Conservation (phyloP, 2,888 invertebrate species). For the Synergus japonicus region DNA sequence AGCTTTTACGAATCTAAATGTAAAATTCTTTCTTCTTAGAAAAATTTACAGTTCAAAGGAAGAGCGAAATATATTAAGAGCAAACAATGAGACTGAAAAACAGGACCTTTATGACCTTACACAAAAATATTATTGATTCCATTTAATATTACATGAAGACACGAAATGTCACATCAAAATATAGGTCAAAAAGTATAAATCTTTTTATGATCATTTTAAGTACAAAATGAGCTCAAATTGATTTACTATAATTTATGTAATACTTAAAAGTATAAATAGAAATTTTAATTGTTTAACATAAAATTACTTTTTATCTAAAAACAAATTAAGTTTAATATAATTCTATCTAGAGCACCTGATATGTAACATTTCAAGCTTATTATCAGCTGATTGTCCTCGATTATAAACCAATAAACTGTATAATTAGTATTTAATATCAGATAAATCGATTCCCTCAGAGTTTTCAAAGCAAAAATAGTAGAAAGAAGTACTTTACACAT, state of each 20-base stretch:
- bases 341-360: neutral
- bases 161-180: slow-evolving; percentile 11
- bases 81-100: slow-evolving; percentile 14
- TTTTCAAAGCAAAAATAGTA: slow-evolving; percentile 18
- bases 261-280: neutral
- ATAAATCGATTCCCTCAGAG: slow-evolving; percentile 9
- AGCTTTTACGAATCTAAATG: neutral
- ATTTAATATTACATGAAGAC: neutral
- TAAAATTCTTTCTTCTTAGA: neutral
- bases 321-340: neutral
- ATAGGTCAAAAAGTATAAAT: neutral
- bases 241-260: neutral
- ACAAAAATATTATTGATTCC: slow-evolving; percentile 24
- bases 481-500: neutral
- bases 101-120: neutral
- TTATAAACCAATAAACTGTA: neutral
- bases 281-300: neutral
- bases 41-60: neutral
- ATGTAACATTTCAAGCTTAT: neutral
- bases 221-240: neutral
- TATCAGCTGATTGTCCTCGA: neutral
- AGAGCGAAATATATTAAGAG: neutral
- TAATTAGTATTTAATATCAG: slow-evolving; percentile 29
- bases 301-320: neutral
- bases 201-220: neutral